Conservation (phyloP, 1,140 invertebrate species). For the Habropoda laboriosa region DNA sequence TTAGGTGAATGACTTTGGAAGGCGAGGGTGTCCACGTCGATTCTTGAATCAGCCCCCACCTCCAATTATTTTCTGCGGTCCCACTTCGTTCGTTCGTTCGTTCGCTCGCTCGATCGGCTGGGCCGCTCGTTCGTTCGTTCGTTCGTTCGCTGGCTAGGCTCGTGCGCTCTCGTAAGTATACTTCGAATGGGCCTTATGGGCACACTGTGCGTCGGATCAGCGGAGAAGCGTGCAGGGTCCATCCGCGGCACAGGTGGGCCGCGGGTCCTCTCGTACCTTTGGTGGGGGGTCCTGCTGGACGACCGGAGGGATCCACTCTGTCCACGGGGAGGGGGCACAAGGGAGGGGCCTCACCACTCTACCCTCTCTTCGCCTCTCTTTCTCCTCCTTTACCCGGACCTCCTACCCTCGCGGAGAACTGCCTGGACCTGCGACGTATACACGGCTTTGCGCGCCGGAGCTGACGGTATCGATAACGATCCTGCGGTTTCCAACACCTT, state of each 20-base stretch:
- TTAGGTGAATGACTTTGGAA: slow-evolving; percentile 77
- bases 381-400: slow-evolving; percentile 45
- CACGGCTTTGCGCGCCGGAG: not conserved
- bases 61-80: slow-evolving; percentile 62
- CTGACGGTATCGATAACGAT: slow-evolving; percentile 43
- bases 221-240: slow-evolving; percentile 73
- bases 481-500: slow-evolving; percentile 15
- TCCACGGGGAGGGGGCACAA: slow-evolving; percentile 53
- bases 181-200: slow-evolving; percentile 73
- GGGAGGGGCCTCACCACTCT: slow-evolving; percentile 74
- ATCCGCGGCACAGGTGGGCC: slow-evolving; percentile 77
- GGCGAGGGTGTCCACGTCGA: slow-evolving; percentile 69
- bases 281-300: slow-evolving; percentile 68
- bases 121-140: slow-evolving; percentile 11
- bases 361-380: slow-evolving; percentile 64
- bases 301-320: slow-evolving; percentile 52
- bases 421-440: slow-evolving; percentile 28
- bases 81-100: slow-evolving; percentile 54
- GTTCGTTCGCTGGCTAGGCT: slow-evolving; percentile 46
- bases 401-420: slow-evolving; percentile 46
- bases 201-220: slow-evolving; percentile 73
- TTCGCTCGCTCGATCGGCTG: slow-evolving; percentile 37
- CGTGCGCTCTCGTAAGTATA: slow-evolving; percentile 67
- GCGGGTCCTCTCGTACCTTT: slow-evolving; percentile 64
- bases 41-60: slow-evolving; percentile 71